Base-by-base conservation (phyloP, 2,113 vertebrate genomes). In the Alethe diademata region DNA sequence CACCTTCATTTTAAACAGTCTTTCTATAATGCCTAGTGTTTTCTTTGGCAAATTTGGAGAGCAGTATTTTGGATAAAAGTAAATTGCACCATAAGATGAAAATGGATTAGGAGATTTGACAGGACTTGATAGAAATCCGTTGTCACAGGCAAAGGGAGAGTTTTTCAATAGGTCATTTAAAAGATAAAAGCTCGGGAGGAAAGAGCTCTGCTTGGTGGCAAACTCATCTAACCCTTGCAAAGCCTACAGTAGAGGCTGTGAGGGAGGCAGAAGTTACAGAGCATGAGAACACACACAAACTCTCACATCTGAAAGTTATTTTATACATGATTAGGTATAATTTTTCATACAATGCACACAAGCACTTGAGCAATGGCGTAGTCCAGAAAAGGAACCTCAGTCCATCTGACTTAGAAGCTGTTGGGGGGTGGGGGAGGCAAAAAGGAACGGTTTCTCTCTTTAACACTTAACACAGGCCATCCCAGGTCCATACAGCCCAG, bases 31-130 rank as follows among this genome's bases (percentile, higher is more conserved):
- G 35, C n/a, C 51, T 8, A 1, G 17, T 90, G 62, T 87, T 97
- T 95, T 95, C 79, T 94, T 95, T 95, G 92, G 90, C 92, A 95
- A 80, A 79, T 83, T 67, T 65, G 69, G 67, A 94, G 58, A 93
- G 13, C 40, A 65, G n/a, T 35, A 20, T 86, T 94, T 93, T 38
- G 70, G 58, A 86, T 75, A 80, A 73, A 96, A 96, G 47, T 76
- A 76, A 90, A 93, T 86, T 88, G 72, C 54, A 73, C 48, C 50
- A 43, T 71, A 94, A 78, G 36, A 87, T 8, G 26, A 95, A 86
- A 95, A 90, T 1, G 0, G 78, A 96, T 91, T 81, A 94, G 56
- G 57, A 88, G 58, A 84, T 92, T 90, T 86, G 42, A 96, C 65
- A 84, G 69, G 36, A 85, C 35, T 96, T 90, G 51, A 74, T 87